phyloP scores from a whole-genome alignment of 2,888 invertebrate genomes.

The Latheticus oryzae region DNA sequence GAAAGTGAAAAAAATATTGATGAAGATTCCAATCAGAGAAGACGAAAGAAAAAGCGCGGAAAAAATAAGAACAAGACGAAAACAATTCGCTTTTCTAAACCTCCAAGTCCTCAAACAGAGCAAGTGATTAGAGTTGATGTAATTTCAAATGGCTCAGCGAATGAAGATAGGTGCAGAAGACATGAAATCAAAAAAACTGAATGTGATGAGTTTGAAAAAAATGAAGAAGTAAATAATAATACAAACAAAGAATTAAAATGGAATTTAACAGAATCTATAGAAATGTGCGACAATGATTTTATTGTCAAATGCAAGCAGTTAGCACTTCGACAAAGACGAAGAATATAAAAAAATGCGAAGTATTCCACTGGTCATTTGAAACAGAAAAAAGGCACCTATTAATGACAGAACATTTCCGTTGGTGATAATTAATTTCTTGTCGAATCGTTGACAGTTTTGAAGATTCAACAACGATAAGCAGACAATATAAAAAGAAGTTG shows the following conservation, averaged over 20 bases:
- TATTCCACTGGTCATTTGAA: too few species aligned
- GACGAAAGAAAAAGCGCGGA: slow-evolving; percentile 14
- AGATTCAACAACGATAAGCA: slow-evolving; percentile 8
- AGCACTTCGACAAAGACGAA: slow-evolving; percentile 49
- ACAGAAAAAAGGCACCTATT: too few species aligned
- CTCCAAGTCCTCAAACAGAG: slow-evolving; percentile 62
- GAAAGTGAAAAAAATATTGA: slow-evolving; percentile 42
- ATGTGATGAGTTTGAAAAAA: too few species aligned
- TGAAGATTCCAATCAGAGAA: slow-evolving; percentile 30
- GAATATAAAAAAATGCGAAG: too few species aligned
- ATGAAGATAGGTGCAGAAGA: slow-evolving; percentile 45
- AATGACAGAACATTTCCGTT: too few species aligned
- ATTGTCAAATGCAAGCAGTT: slow-evolving; percentile 54
- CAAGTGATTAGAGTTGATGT: slow-evolving; percentile 64
- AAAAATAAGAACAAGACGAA: slow-evolving; percentile 43
- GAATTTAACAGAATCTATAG: slow-evolving; percentile 35
- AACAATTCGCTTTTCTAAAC: slow-evolving; percentile 59
- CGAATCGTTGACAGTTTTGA: slow-evolving; percentile 6
- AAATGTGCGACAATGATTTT: slow-evolving; percentile 50
- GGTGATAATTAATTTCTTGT: slow-evolving; percentile 31
- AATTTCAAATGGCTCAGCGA: slow-evolving; percentile 58
- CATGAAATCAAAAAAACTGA: neutral
- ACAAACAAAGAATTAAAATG: slow-evolving; percentile 41
- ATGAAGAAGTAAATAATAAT: slow-evolving; percentile 24
- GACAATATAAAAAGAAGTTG: slow-evolving; percentile 5